A percentile compares a stretch with the other conserved stretches of the same genome.
These are phyloP conservation scores for Tetramorium simillimum DNA, from an alignment of 1,140 invertebrate genomes.

Conservation along the genomic window DNA sequence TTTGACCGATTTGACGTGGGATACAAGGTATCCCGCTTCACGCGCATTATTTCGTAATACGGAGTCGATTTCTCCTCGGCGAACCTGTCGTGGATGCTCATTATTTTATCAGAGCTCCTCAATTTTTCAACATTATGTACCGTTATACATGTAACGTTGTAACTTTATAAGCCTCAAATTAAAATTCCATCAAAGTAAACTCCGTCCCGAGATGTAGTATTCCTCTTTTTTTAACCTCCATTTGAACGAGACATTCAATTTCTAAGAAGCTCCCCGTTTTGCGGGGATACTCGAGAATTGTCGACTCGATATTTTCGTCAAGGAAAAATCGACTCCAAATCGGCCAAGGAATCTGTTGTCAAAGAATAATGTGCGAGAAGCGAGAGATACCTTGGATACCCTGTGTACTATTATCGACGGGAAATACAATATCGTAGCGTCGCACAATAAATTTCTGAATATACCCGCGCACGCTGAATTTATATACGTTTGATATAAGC, in stretches of 20 bases:
- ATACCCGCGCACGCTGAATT: background rate
- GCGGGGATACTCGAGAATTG: background rate
- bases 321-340: background rate
- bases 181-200: constrained; percentile 4
- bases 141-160: background rate
- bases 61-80: background rate
- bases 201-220: background rate
- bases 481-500: too few relatives aligned
- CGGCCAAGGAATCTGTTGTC: background rate
- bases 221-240: background rate
- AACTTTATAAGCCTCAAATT: background rate
- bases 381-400: background rate
- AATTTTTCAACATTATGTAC: background rate
- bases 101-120: constrained; percentile 9
- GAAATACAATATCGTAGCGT: background rate
- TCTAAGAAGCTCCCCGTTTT: background rate
- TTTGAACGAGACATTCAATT: background rate
- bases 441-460: background rate
- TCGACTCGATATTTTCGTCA: background rate
- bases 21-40: background rate
- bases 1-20: background rate
- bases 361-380: background rate
- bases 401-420: background rate
- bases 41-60: background rate
- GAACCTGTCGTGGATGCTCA: background rate